These are phyloP conservation scores for Elysia crispata DNA, from an alignment of 2,888 invertebrate species.

Conservation along the genomic window DNA sequence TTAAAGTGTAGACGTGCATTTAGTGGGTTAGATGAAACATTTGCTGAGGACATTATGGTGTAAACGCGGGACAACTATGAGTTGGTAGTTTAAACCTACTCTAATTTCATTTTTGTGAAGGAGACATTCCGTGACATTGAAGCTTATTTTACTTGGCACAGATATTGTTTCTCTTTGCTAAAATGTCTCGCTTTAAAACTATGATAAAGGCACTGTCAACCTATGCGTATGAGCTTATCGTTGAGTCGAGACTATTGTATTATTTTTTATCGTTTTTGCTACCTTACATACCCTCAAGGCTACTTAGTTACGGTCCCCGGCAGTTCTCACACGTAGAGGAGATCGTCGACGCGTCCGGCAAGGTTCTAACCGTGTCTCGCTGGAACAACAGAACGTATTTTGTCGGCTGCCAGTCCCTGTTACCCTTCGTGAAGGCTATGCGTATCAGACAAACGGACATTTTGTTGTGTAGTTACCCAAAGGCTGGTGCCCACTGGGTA, in stretches of 20 bases:
- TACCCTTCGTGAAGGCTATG: neutral
- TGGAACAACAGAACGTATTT: constrained; percentile 12
- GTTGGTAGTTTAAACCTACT: too few relatives aligned
- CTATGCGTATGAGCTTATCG: constrained; percentile 16
- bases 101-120: too few relatives aligned
- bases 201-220: too few relatives aligned
- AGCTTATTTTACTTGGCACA: too few relatives aligned
- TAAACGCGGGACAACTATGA: too few relatives aligned
- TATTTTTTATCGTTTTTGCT: neutral
- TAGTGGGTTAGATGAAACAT: too few relatives aligned
- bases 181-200: too few relatives aligned
- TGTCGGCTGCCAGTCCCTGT: neutral
- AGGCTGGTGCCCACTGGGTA: constrained; percentile 41
- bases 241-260: constrained; percentile 12
- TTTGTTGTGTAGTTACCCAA: constrained; percentile 39
- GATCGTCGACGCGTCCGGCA: constrained; percentile 10
- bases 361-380: constrained; percentile 1
- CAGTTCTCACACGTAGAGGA: neutral
- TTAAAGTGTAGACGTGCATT: too few relatives aligned
- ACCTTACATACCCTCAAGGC: neutral
- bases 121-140: too few relatives aligned
- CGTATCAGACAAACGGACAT: constrained; percentile 32
- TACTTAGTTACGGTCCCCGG: neutral
- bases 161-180: too few relatives aligned
- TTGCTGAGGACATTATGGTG: too few relatives aligned